Conservation (phyloP, 2,888 invertebrate species). For the Ptychoptera contaminata region DNA sequence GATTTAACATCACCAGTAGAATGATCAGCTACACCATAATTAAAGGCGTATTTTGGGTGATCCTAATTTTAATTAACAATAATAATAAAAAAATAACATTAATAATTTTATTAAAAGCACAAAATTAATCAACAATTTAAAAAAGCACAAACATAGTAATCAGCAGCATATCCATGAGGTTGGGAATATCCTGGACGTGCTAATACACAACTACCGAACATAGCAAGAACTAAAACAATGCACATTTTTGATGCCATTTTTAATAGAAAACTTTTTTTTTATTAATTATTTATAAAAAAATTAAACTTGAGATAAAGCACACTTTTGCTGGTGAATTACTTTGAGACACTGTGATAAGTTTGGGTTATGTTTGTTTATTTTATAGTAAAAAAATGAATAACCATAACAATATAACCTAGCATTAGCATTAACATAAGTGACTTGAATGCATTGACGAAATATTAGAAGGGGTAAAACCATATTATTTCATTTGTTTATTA, state of each 20-base stretch:
- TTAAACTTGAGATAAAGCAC: slow-evolving; percentile 1
- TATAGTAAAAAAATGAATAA: neutral
- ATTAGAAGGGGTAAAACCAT: too few relatives aligned
- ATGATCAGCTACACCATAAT: slow-evolving; percentile 47
- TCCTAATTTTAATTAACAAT: slow-evolving; percentile 26
- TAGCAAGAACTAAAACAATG: slow-evolving; percentile 17
- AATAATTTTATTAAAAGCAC: neutral
- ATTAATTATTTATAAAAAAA: neutral
- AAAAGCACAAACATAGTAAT: slow-evolving; percentile 41
- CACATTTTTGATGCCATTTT: slow-evolving; percentile 10
- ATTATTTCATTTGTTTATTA: too few relatives aligned
- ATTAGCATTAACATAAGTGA: too few relatives aligned
- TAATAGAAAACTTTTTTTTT: neutral
- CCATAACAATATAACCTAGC: too few relatives aligned
- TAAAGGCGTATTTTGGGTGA: slow-evolving; percentile 43
- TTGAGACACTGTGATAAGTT: slow-evolving; percentile 1
- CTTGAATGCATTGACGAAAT: too few relatives aligned
- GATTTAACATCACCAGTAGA: slow-evolving; percentile 41
- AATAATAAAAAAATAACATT: neutral
- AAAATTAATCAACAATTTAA: neutral
- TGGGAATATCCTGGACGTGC: slow-evolving; percentile 33
- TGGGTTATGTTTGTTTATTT: slow-evolving; percentile 1
- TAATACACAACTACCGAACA: slow-evolving; percentile 20
- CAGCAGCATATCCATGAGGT: slow-evolving; percentile 28
- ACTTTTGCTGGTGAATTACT: neutral